Conservation (phyloP, 2,797 vertebrate species). For the Agapornis canus region DNA sequence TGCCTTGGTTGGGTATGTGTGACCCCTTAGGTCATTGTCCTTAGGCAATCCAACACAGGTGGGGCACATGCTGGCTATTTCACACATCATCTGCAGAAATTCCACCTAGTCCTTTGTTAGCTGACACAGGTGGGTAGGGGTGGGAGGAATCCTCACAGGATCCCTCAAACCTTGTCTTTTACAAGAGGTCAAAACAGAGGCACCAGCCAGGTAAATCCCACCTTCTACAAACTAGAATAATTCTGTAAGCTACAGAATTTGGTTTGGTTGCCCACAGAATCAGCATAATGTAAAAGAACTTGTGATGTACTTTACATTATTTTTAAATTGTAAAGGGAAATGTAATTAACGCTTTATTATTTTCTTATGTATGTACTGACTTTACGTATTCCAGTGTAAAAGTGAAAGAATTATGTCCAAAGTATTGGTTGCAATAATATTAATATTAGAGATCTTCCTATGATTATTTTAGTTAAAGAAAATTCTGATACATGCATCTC, state of each 20-base stretch:
- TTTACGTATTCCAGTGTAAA: neutral
- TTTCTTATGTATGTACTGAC: neutral
- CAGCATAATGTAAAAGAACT: neutral
- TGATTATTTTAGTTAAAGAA: constrained; percentile 24
- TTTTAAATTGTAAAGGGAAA: neutral
- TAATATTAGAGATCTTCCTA: neutral
- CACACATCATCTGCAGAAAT: constrained; percentile 42
- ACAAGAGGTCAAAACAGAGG: neutral
- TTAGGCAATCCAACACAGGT: constrained; percentile 24
- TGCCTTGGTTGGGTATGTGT: constrained; percentile 6
- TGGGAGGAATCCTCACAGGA: neutral
- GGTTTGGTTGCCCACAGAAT: neutral
- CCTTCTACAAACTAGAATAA: neutral
- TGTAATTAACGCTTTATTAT: neutral
- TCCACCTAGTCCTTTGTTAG: constrained; percentile 2
- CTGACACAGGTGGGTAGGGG: neutral
- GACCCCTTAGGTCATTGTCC: neutral
- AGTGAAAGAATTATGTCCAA: neutral
- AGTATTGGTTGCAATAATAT: neutral
- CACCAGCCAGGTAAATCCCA: neutral
- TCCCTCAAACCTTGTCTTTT: neutral
- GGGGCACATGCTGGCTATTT: constrained; percentile 38
- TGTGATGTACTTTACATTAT: neutral
- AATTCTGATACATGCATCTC: neutral
- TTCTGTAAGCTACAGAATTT: neutral